Conservation (phyloP, 2,113 vertebrate genomes). For the Cichladusa arquata region DNA sequence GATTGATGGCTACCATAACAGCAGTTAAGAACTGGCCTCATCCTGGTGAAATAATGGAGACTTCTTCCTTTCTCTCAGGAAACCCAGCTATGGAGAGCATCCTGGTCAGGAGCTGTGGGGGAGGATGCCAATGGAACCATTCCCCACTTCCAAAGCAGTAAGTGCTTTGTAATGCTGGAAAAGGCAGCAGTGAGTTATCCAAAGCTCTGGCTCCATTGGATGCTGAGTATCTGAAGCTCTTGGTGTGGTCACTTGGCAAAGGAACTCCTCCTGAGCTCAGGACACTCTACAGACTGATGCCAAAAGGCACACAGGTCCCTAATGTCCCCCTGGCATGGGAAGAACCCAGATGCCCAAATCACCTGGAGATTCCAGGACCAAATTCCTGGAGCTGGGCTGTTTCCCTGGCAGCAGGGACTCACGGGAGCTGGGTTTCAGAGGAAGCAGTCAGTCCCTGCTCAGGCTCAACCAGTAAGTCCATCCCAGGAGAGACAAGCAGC, state of each 20-base stretch:
- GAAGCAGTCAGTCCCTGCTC: neutral
- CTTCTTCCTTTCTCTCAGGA: neutral
- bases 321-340: neutral
- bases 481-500: neutral
- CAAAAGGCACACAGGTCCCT: accelerated
- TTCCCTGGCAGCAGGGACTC: neutral
- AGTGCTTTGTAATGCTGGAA: neutral
- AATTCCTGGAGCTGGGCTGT: neutral
- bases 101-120: accelerated
- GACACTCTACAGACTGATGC: neutral
- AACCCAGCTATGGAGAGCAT: neutral
- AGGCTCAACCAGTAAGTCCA: neutral
- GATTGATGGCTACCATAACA: neutral
- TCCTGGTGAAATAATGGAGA: neutral
- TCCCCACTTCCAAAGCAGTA: neutral
- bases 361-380: neutral
- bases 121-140: neutral
- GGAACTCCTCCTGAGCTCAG: neutral
- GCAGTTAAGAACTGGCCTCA: neutral
- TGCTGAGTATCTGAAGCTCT: neutral
- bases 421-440: accelerated
- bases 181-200: neutral
- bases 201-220: neutral
- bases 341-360: neutral
- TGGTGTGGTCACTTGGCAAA: neutral